phyloP scores from a whole-genome alignment of 2,888 invertebrate species.

The Lasioglossum pauxillum region DNA sequence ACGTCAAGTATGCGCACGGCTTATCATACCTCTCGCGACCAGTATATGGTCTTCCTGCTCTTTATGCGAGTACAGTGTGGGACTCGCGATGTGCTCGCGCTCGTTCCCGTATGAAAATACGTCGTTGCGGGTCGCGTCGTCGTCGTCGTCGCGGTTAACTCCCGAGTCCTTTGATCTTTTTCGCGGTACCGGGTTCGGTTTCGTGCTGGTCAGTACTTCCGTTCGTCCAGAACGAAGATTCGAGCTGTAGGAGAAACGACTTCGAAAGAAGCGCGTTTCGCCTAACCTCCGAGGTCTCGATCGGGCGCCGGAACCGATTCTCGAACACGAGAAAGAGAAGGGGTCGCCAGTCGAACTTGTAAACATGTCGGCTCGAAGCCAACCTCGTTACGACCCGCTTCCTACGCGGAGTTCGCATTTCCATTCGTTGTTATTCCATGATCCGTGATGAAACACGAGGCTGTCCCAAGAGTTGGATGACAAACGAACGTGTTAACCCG shows the following conservation, averaged over 20 bases:
- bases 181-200: not conserved
- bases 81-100: conserved; percentile 41
- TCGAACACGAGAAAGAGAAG: not conserved
- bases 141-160: not conserved
- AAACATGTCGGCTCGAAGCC: conserved; percentile 52
- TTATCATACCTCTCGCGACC: conserved; percentile 75
- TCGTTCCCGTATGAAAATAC: conserved; percentile 55
- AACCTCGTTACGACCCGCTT: conserved; percentile 34
- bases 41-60: conserved; percentile 80
- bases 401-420: conserved; percentile 49
- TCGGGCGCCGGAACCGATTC: conserved; percentile 15
- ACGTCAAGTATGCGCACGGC: conserved; percentile 79
- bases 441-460: conserved; percentile 51
- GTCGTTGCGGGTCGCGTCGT: not conserved
- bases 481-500: conserved; percentile 72
- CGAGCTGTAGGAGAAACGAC: not conserved
- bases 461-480: conserved; percentile 64
- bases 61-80: conserved; percentile 72
- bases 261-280: not conserved
- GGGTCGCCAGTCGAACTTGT: conserved; percentile 32
- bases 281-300: not conserved
- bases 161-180: conserved; percentile 31
- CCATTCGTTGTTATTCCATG: conserved; percentile 60
- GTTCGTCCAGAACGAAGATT: not conserved
- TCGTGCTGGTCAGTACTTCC: not conserved